Percentiles rank a stretch among this genome's conserved stretches.
Evolutionary conservation across 2,113 vertebrate species (phyloP).

Genomic region (Sterrhoptilus dennistouni): DNA sequence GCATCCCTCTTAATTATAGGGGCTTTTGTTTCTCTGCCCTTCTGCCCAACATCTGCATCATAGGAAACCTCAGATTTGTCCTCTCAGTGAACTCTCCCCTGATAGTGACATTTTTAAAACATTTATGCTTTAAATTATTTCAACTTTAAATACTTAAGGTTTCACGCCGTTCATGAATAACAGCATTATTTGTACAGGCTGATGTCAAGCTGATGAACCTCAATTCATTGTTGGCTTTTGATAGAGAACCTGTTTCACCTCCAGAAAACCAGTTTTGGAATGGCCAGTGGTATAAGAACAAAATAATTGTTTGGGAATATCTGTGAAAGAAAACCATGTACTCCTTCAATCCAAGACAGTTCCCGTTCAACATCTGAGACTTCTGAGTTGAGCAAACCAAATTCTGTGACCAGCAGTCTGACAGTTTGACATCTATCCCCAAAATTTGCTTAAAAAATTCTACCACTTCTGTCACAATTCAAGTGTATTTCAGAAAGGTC

Average conservation of each 20-base stretch:
- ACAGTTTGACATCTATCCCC: background rate
- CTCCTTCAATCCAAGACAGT: background rate
- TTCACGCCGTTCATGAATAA: background rate
- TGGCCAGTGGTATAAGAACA: background rate
- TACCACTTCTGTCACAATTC: background rate
- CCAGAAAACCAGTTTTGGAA: background rate
- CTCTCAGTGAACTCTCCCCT: background rate
- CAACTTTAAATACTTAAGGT: background rate
- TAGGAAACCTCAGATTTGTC: background rate
- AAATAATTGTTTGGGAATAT: background rate
- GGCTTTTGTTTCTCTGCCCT: background rate
- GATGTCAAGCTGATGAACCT: background rate
- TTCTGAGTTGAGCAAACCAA: background rate
- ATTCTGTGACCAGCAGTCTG: background rate
- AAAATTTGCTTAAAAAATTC: background rate
- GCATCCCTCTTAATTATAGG: background rate
- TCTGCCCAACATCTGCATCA: background rate
- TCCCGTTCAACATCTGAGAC: background rate
- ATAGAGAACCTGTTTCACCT: background rate
- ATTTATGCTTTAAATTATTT: background rate
- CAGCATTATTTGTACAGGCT: background rate
- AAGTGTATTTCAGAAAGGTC: background rate
- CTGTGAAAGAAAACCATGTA: background rate
- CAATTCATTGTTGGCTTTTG: background rate
- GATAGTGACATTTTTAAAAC: background rate